phyloP scores from a whole-genome alignment of 2,113 vertebrate genomes.

The Octodon degus region DNA sequence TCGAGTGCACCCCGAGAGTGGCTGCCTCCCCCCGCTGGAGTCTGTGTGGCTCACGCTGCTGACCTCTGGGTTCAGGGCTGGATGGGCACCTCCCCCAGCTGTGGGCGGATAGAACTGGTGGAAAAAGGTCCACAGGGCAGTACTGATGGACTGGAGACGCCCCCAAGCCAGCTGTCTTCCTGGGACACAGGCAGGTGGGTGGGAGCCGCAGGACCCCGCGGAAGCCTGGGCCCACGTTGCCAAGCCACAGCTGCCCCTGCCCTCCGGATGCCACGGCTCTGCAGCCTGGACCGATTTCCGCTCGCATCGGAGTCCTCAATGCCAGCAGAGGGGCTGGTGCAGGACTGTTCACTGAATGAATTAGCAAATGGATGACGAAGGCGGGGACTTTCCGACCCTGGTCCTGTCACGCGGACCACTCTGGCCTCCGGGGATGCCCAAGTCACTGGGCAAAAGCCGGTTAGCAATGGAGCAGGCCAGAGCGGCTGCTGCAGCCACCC shows the following conservation, averaged over 20 bases:
- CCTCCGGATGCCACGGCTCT: fast-evolving
- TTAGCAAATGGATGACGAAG: neutral
- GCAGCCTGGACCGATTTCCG: neutral
- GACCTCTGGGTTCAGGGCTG: no score
- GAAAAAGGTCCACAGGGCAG: no score
- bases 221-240: neutral
- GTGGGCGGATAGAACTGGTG: neutral
- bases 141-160: fast-evolving
- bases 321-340: fast-evolving
- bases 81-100: fast-evolving
- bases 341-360: neutral
- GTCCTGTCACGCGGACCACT: no score
- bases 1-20: fast-evolving
- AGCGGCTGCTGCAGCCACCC: neutral
- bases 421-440: neutral
- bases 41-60: neutral
- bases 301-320: neutral
- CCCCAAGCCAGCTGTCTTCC: neutral
- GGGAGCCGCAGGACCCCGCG: neutral
- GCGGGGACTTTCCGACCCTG: no score
- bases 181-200: neutral
- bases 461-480: neutral
- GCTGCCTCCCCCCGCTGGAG: neutral
- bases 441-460: neutral
- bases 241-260: no score